Evolutionary conservation across 2,888 invertebrate genomes (phyloP).

Genomic region (Parnassius glacialis): DNA sequence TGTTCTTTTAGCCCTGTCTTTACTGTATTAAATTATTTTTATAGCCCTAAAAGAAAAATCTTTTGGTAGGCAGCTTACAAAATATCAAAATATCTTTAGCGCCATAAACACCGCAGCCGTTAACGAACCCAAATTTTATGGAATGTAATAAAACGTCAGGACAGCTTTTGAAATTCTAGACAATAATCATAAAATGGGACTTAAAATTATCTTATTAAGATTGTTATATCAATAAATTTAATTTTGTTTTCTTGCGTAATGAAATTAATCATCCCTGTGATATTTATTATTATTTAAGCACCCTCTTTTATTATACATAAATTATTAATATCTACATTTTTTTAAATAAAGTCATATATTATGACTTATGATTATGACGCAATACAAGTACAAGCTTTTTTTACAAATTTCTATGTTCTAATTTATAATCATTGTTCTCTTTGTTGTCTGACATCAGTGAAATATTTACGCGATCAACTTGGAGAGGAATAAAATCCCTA

Average conservation of each 20-base stretch:
- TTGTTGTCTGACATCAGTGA: neutral
- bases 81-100: slow-evolving; percentile 19
- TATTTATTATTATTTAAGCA: no score
- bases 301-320: no score
- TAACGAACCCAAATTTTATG: slow-evolving; percentile 24
- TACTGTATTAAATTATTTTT: slow-evolving; percentile 16
- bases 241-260: neutral
- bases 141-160: slow-evolving; percentile 22
- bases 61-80: slow-evolving; percentile 16
- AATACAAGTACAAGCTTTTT: no score
- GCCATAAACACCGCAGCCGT: slow-evolving; percentile 19
- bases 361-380: no score
- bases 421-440: neutral
- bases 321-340: no score
- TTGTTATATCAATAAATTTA: slow-evolving; percentile 13
- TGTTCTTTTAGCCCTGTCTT: no score
- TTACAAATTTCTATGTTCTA: no score
- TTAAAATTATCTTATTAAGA: slow-evolving; percentile 22
- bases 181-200: slow-evolving; percentile 19
- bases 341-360: no score
- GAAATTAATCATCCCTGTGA: neutral
- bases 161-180: slow-evolving; percentile 22
- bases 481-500: neutral
- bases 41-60: slow-evolving; percentile 13
- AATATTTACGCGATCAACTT: neutral